phyloP scores from a whole-genome alignment of 2,113 vertebrate species.

The Arizona elegans region DNA sequence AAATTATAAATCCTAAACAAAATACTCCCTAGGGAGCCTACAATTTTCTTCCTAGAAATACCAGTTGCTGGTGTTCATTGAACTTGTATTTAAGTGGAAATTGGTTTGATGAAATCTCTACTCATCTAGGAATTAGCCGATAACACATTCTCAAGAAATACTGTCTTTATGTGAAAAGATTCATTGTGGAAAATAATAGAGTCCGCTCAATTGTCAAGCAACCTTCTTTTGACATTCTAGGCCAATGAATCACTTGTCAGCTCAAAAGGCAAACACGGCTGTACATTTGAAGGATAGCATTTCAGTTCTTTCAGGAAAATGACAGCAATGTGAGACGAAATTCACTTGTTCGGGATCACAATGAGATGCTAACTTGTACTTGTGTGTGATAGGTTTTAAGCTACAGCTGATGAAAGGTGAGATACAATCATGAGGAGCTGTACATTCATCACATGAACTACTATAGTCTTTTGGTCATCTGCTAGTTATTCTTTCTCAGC shows the following conservation, averaged over 20 bases:
- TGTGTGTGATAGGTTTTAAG: background rate
- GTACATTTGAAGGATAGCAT: background rate
- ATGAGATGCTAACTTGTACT: background rate
- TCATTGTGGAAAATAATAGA: background rate
- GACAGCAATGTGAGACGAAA: background rate
- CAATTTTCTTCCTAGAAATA: background rate
- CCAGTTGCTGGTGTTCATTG: background rate
- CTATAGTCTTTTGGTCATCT: background rate
- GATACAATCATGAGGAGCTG: background rate
- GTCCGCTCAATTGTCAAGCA: background rate
- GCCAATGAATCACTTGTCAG: constrained; percentile 1
- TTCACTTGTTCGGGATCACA: background rate
- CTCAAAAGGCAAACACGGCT: constrained; percentile 15
- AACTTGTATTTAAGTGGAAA: background rate
- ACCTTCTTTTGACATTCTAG: background rate
- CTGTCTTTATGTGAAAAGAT: background rate
- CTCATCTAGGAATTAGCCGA: background rate
- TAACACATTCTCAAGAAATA: background rate
- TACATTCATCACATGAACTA: background rate
- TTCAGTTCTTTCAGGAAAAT: background rate
- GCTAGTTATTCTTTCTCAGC: background rate
- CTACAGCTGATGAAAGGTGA: background rate
- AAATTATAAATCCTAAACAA: background rate
- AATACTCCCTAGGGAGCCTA: background rate
- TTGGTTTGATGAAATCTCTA: background rate